These are phyloP conservation scores for Misgurnus anguillicaudatus DNA, from an alignment of 2,113 vertebrate species.

Conservation along the genomic window DNA sequence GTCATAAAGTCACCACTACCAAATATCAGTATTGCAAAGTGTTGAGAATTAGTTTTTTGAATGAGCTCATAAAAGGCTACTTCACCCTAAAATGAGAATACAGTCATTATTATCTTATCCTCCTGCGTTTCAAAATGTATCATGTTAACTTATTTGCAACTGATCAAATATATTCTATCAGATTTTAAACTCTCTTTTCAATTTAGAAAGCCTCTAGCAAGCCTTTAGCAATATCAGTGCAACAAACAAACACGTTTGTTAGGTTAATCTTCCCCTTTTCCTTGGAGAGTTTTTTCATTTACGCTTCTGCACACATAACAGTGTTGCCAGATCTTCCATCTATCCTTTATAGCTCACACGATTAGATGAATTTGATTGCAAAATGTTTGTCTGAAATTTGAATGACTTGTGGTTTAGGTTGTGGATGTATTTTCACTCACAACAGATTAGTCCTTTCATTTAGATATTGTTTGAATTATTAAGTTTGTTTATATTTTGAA, in stretches of 20 bases:
- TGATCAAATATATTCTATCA: neutral
- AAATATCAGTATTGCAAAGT: constrained; percentile 7
- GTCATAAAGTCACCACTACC: neutral
- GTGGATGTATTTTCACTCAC: neutral
- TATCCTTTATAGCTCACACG: neutral
- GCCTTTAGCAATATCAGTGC: neutral
- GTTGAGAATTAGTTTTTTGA: neutral
- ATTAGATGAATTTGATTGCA: neutral
- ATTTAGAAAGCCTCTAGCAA: neutral
- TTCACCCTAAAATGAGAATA: no score
- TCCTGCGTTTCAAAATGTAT: neutral
- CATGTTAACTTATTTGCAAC: no score
- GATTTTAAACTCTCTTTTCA: neutral
- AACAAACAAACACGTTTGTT: constrained; percentile 5
- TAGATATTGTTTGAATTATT: neutral
- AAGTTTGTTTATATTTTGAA: neutral
- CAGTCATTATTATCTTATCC: neutral
- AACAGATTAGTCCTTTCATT: constrained; percentile 6
- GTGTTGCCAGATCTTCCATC: neutral
- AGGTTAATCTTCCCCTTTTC: neutral
- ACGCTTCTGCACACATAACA: neutral
- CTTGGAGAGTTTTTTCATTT: neutral
- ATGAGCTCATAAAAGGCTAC: neutral
- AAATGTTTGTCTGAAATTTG: neutral
- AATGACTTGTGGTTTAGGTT: constrained; percentile 5